Conservation (phyloP, 2,888 invertebrate genomes). For the Nemotelus pantherinus region DNA sequence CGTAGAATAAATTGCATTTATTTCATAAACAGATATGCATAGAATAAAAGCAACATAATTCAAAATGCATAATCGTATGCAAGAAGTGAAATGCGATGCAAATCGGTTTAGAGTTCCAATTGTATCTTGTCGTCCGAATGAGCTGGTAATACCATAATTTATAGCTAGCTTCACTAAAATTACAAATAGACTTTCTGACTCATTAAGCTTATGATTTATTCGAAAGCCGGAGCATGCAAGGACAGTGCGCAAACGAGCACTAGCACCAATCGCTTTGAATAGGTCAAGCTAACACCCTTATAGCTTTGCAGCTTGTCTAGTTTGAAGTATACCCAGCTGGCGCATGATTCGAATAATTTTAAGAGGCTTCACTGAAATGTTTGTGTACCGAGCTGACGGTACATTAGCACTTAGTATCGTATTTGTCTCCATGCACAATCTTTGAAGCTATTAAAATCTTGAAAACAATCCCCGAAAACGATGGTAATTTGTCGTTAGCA, state of each 20-base stretch:
- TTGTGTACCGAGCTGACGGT: not conserved
- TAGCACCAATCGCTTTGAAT: not conserved
- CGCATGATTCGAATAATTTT: conserved; percentile 32
- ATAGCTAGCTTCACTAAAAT: conserved; percentile 49
- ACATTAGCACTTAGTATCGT: not conserved
- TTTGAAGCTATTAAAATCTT: conserved; percentile 20
- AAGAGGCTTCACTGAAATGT: conserved; percentile 4
- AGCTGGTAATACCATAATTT: conserved; percentile 50
- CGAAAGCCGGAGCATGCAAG: not conserved
- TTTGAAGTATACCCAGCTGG: conserved; percentile 3
- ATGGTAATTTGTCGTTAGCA: not conserved
- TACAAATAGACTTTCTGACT: conserved; percentile 51
- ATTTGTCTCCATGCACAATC: conserved; percentile 14
- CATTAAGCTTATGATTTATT: conserved; percentile 50
- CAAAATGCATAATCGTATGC: no score
- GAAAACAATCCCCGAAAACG: conserved; percentile 9
- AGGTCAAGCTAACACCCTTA: not conserved
- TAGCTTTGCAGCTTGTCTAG: not conserved
- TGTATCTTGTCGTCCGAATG: conserved; percentile 30
- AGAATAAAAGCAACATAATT: no score
- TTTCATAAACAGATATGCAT: no score
- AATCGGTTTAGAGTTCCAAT: not conserved
- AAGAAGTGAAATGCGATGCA: not conserved
- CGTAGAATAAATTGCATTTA: no score
- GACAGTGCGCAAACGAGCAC: not conserved